phyloP scores from a whole-genome alignment of 2,888 invertebrate genomes.

The Ditula angustiorana region DNA sequence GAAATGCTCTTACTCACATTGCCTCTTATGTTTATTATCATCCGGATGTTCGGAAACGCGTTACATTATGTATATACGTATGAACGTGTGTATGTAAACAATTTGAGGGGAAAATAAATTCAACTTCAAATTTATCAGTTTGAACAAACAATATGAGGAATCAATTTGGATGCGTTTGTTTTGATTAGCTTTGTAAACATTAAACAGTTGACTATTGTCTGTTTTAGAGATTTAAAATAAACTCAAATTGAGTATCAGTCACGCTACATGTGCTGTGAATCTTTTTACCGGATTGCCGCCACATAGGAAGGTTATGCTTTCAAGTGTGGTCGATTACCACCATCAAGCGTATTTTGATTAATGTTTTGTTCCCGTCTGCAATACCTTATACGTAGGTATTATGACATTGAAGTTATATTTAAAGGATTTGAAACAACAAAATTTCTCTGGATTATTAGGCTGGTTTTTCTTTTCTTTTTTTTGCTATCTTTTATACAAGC shows the following conservation, averaged over 20 bases:
- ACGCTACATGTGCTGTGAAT: neutral
- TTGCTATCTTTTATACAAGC: no score
- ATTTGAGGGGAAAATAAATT: slow-evolving; percentile 10
- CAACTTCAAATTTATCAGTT: slow-evolving; percentile 10
- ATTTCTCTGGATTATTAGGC: no score
- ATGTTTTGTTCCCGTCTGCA: no score
- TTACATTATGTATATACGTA: slow-evolving; percentile 1
- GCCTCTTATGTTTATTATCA: slow-evolving; percentile 14
- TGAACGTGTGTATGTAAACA: slow-evolving; percentile 25
- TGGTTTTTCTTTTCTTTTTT: no score
- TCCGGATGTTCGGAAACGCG: slow-evolving; percentile 31
- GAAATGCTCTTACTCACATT: slow-evolving; percentile 12
- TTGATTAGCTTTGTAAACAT: neutral
- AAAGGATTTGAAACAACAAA: no score
- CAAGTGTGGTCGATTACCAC: no score
- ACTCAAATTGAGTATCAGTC: neutral
- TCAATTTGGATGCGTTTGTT: slow-evolving; percentile 14
- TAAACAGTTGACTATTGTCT: slow-evolving; percentile 3
- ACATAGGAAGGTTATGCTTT: no score
- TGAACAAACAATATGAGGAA: slow-evolving; percentile 27
- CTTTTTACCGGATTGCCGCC: no score
- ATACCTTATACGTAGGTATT: no score
- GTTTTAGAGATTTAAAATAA: neutral
- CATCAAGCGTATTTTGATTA: no score
- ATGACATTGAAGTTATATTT: no score